Base-by-base conservation (phyloP, 2,888 invertebrate genomes). In the Amphipoea lucens region DNA sequence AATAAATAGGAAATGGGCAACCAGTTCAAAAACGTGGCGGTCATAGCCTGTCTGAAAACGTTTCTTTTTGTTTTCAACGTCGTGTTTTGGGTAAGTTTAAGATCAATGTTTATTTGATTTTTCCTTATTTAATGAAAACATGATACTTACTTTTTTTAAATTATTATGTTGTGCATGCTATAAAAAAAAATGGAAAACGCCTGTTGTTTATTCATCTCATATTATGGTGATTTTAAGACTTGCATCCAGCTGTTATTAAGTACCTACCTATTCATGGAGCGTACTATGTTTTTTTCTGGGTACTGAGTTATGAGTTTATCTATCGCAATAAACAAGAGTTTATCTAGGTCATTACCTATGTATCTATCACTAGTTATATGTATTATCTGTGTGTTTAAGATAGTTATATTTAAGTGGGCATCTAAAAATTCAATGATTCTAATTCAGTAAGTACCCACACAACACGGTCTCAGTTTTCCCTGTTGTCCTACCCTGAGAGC, bases 31-130 rank as follows among this genome's bases (percentile, higher is more conserved):
- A 98, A 98, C 87, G 97, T 98, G 86, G 98, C 98, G 66, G 97
- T 98, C 51, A 98, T 98, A 94, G 98, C 98, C 86, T 98, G 98
- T 94, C 97, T 98, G 96, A 98, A 98, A 93, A 98, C 98, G 1
- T 95, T 98, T 65, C 96, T 98, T 83, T 98, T 98, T 97, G 95
- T 98, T 76, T 98, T 98, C 96, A 98, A 98, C 95, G 97, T 98
- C 88, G 95, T 98, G 51, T 98, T 98, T 95, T 98, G 98, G 98
- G 98, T 98, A 95, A 97, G 98, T 97, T 76, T 69, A 65, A 69
- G 40, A 51, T 60, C 7, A 48, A 42, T 77, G 29, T 76, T 77
- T 36, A n/a, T 36, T 36, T 17, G 17, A 7, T 62, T 40, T 71
- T n/a, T 57, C 4, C 5, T 2, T 45, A 36, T n/a, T 5, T 20